Percentiles rank a stretch among this genome's conserved stretches.
These are phyloP conservation scores for Dermolepida albohirtum DNA, from an alignment of 2,888 invertebrate species.

Conservation along the genomic window DNA sequence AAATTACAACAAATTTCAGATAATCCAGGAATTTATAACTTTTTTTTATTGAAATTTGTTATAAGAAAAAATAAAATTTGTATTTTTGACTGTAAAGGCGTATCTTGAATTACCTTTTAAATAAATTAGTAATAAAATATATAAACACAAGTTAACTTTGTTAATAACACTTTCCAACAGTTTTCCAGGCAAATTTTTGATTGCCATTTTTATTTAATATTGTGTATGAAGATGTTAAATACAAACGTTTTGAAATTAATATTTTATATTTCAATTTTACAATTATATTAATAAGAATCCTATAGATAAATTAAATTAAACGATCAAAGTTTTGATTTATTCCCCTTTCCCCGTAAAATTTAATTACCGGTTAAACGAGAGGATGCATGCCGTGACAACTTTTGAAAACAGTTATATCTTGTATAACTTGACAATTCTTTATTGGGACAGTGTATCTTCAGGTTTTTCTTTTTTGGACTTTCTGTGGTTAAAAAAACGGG, in stretches of 20 bases:
- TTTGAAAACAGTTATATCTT: conserved; percentile 85
- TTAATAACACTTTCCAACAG: too few species aligned
- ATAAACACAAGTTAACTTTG: too few species aligned
- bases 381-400: conserved; percentile 83
- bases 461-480: conserved; percentile 63
- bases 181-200: too few species aligned
- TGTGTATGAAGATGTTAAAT: not conserved
- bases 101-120: too few species aligned
- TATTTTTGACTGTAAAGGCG: too few species aligned
- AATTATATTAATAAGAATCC: conserved; percentile 57
- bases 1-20: too few species aligned
- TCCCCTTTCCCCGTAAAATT: conserved; percentile 80
- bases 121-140: too few species aligned
- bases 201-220: too few species aligned
- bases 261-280: conserved; percentile 43
- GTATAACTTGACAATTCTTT: conserved; percentile 66
- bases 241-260: conserved; percentile 4
- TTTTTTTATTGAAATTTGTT: too few species aligned
- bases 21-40: too few species aligned
- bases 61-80: too few species aligned
- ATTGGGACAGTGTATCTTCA: conserved; percentile 50
- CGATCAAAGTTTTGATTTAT: conserved; percentile 77
- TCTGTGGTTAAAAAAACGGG: conserved; percentile 77
- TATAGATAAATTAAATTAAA: conserved; percentile 58
- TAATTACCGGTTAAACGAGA: conserved; percentile 79